A percentile compares a stretch with the other conserved stretches of the same genome.
Conservation (phyloP, 2,888 invertebrate species). For the Steinernema scapterisci region DNA sequence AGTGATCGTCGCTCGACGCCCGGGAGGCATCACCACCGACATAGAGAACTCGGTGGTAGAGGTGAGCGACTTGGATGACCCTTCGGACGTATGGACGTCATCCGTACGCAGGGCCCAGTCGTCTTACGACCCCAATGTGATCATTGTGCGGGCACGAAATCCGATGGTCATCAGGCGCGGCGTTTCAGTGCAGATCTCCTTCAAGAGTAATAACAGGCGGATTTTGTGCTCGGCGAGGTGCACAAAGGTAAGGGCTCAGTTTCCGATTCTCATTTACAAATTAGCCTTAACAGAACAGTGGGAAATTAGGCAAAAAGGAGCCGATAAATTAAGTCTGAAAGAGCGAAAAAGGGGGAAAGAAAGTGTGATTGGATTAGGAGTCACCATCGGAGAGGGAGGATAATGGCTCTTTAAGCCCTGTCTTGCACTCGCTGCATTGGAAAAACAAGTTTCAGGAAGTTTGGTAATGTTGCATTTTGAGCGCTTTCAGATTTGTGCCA, state of each 20-base stretch:
- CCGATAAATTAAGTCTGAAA: too few relatives aligned
- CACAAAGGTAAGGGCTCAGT: conserved; percentile 38
- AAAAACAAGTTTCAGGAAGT: too few relatives aligned
- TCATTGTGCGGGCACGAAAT: conserved; percentile 58
- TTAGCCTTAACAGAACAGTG: neutral
- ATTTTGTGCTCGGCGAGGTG: conserved; percentile 47
- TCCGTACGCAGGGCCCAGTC: conserved; percentile 58
- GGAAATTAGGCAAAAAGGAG: too few relatives aligned
- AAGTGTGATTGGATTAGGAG: too few relatives aligned
- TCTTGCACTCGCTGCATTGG: too few relatives aligned
- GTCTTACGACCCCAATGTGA: conserved; percentile 60
- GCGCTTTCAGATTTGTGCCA: too few relatives aligned
- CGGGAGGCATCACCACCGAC: conserved; percentile 36
- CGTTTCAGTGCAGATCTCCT: conserved; percentile 44
- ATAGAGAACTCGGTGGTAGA: conserved; percentile 54
- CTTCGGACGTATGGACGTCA: conserved; percentile 54
- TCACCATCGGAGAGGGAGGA: too few relatives aligned
- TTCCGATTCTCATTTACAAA: neutral
- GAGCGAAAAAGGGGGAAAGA: too few relatives aligned
- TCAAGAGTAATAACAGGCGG: conserved; percentile 40
- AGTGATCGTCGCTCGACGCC: conserved; percentile 50
- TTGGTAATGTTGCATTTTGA: too few relatives aligned
- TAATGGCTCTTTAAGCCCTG: too few relatives aligned
- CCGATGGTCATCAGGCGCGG: conserved; percentile 39
- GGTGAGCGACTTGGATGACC: conserved; percentile 50